phyloP scores from a whole-genome alignment of 2,888 invertebrate species.

The Trachelus tabidus region DNA sequence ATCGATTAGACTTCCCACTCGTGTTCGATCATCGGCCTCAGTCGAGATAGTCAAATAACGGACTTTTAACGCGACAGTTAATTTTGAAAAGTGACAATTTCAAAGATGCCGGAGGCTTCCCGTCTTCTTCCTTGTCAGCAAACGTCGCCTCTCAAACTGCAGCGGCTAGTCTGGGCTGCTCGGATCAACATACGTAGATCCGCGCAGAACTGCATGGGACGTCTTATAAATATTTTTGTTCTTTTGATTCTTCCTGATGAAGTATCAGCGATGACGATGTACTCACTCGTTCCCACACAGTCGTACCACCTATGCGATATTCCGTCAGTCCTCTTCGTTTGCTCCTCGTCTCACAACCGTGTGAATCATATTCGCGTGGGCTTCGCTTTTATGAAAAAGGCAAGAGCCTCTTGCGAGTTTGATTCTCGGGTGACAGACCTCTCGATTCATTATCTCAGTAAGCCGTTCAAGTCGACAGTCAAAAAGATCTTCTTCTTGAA shows the following conservation, averaged over 20 bases:
- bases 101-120: too few species aligned
- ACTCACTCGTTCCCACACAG: neutral
- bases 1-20: too few species aligned
- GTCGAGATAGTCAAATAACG: too few species aligned
- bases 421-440: neutral
- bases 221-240: neutral
- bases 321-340: too few species aligned
- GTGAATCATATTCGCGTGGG: neutral
- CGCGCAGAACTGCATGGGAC: neutral
- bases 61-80: too few species aligned
- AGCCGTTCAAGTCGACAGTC: neutral
- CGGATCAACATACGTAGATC: neutral
- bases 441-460: neutral
- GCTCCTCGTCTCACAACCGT: too few species aligned
- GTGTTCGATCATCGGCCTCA: too few species aligned
- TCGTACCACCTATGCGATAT: too few species aligned
- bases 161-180: too few species aligned
- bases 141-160: too few species aligned
- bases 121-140: too few species aligned
- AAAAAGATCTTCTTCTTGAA: neutral
- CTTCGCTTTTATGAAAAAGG: neutral
- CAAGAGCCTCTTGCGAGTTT: neutral
- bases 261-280: neutral
- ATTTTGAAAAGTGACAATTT: too few species aligned
- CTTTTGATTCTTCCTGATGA: neutral